Percentiles rank a stretch among this genome's conserved stretches.
These are phyloP conservation scores for Barbus barbus DNA, from an alignment of 2,113 vertebrate species.

Conservation along the genomic window DNA sequence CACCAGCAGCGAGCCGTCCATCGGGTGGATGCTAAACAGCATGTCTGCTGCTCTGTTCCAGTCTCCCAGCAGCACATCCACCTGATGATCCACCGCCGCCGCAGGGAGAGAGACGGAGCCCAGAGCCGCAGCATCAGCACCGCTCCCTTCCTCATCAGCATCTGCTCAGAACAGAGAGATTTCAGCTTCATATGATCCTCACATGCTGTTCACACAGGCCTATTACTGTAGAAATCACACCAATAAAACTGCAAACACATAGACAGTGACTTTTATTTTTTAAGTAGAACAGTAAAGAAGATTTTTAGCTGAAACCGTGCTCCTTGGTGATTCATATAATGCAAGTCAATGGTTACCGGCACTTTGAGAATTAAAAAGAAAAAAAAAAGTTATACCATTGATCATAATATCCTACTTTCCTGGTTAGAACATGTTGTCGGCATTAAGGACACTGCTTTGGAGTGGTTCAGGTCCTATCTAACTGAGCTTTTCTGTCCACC, in stretches of 20 bases:
- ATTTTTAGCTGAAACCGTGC: too few species aligned
- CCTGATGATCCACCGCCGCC: constrained; percentile 88
- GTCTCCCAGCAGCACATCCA: constrained; percentile 88
- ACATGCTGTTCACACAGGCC: background rate
- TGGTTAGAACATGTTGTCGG: too few species aligned
- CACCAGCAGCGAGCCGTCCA: constrained; percentile 94
- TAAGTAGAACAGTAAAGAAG: too few species aligned
- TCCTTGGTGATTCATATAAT: background rate
- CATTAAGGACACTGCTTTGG: too few species aligned
- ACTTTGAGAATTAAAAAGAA: too few species aligned
- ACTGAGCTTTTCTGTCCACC: background rate
- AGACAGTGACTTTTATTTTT: too few species aligned
- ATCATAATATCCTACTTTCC: background rate
- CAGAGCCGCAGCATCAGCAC: background rate
- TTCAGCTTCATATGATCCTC: constrained; percentile 8
- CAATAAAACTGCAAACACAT: background rate
- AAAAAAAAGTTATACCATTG: background rate
- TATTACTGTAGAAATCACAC: background rate
- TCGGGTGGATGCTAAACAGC: constrained; percentile 97
- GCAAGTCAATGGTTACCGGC: too few species aligned
- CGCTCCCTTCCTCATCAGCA: constrained; percentile 58
- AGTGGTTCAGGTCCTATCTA: too few species aligned
- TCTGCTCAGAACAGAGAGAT: background rate
- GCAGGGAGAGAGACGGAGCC: constrained; percentile 76
- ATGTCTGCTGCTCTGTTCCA: constrained; percentile 97